A percentile compares a stretch with the other conserved stretches of the same genome.
phyloP scores from a whole-genome alignment of 2,888 invertebrate species.

The Apantesis nais region DNA sequence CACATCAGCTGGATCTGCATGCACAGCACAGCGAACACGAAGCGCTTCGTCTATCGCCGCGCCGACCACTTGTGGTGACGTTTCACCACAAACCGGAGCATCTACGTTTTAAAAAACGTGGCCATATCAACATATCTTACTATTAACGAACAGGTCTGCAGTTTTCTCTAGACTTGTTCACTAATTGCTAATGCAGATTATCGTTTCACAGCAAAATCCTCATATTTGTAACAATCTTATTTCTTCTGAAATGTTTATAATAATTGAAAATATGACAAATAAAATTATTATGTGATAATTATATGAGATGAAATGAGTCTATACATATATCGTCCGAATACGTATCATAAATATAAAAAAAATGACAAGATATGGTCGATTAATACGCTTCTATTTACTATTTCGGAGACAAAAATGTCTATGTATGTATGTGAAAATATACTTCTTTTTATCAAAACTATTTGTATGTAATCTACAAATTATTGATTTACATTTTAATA shows the following conservation, averaged over 20 bases:
- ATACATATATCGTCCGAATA: no score
- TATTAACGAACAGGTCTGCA: neutral
- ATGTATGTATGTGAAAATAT: neutral
- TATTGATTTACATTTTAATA: constrained; percentile 4
- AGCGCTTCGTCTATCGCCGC: constrained; percentile 94
- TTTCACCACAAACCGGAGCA: constrained; percentile 92
- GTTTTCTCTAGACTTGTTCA: neutral
- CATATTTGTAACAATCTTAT: no score
- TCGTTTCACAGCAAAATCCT: neutral
- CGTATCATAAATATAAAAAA: neutral
- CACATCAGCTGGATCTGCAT: constrained; percentile 94
- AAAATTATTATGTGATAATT: no score
- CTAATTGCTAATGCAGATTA: neutral
- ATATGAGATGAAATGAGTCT: no score
- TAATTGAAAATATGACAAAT: no score
- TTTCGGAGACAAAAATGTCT: no score
- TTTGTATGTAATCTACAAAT: constrained; percentile 2
- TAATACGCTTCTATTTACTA: neutral
- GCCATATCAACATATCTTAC: neutral
- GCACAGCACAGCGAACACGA: constrained; percentile 92
- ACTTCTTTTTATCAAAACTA: neutral
- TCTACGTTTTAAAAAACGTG: constrained; percentile 74
- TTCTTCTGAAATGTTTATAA: no score
- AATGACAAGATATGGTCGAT: neutral
- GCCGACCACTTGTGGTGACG: constrained; percentile 91